Evolutionary conservation across 2,113 vertebrate species (phyloP).

Genomic region (Hippolais icterina): DNA sequence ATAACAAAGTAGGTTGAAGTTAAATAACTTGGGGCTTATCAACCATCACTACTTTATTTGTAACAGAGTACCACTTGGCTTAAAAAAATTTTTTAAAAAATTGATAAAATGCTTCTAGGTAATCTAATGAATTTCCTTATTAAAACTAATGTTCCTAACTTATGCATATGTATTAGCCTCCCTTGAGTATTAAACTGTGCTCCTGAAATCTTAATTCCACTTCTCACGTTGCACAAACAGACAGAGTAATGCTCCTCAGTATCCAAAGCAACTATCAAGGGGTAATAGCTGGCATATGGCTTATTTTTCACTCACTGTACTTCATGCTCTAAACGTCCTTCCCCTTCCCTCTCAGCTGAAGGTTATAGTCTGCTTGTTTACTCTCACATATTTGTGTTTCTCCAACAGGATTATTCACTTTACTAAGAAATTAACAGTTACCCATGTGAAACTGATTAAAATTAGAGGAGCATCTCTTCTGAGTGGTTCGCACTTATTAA

Average conservation of each 20-base stretch:
- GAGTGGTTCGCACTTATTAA: not conserved
- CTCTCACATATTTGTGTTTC: not conserved
- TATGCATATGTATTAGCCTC: constrained; percentile 3
- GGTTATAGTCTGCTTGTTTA: not conserved
- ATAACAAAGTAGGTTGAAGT: not conserved
- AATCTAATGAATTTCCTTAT: constrained; percentile 23
- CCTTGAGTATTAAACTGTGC: not conserved
- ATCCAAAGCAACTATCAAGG: constrained; percentile 26
- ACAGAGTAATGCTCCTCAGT: not conserved
- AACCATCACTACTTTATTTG: not conserved
- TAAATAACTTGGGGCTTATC: not conserved
- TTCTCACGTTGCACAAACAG: constrained; percentile 12
- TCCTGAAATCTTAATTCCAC: constrained; percentile 43
- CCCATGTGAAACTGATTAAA: not conserved
- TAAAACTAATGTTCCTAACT: not conserved
- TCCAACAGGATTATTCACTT: not conserved
- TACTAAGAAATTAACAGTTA: not conserved
- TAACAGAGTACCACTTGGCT: not conserved
- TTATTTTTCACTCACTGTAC: not conserved
- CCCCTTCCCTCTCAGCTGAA: not conserved
- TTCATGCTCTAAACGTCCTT: not conserved
- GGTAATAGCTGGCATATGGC: not conserved
- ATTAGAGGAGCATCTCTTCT: not conserved
- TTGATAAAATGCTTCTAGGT: not conserved
- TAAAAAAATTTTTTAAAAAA: not conserved